A percentile compares a stretch with the other conserved stretches of the same genome.
Evolutionary conservation across 1,140 invertebrate species (phyloP).

Genomic region (Telenomus remus): DNA sequence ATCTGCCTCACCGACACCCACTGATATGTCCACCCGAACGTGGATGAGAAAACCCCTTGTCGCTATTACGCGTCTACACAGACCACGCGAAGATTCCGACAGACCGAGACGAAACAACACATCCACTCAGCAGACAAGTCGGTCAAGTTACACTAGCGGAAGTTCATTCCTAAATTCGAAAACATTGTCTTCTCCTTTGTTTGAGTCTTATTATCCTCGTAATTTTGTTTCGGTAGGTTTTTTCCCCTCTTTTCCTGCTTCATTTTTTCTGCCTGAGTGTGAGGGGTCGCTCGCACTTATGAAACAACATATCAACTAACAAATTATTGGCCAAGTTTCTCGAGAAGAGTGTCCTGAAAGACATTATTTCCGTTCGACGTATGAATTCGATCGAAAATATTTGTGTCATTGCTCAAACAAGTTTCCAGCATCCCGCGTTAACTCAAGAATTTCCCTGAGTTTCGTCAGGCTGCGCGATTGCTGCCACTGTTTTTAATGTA

Average conservation of each 20-base stretch:
- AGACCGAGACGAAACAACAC: conserved; percentile 45
- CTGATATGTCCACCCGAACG: conserved; percentile 45
- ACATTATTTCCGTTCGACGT: conserved; percentile 11
- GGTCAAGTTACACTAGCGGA: conserved; percentile 5
- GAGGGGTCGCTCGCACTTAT: background rate
- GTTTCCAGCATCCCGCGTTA: no score
- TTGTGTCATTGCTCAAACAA: conserved; percentile 12
- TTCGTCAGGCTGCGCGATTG: no score
- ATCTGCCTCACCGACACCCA: conserved; percentile 49
- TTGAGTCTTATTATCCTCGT: conserved; percentile 1
- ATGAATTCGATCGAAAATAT: conserved; percentile 23
- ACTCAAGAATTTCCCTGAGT: no score
- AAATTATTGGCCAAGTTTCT: conserved; percentile 31
- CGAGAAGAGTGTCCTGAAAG: conserved; percentile 3
- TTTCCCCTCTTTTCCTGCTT: no score
- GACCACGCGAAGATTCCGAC: conserved; percentile 27
- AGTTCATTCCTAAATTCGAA: no score
- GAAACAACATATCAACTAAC: background rate
- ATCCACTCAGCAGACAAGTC: conserved; percentile 12
- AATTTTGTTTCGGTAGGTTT: conserved; percentile 11
- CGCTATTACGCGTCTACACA: conserved; percentile 45
- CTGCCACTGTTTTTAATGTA: background rate
- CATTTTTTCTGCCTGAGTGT: no score
- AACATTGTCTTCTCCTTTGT: no score
- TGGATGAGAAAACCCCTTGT: conserved; percentile 53